These are phyloP conservation scores for Gymnogyps californianus DNA, from an alignment of 2,113 vertebrate species.

Conservation along the genomic window DNA sequence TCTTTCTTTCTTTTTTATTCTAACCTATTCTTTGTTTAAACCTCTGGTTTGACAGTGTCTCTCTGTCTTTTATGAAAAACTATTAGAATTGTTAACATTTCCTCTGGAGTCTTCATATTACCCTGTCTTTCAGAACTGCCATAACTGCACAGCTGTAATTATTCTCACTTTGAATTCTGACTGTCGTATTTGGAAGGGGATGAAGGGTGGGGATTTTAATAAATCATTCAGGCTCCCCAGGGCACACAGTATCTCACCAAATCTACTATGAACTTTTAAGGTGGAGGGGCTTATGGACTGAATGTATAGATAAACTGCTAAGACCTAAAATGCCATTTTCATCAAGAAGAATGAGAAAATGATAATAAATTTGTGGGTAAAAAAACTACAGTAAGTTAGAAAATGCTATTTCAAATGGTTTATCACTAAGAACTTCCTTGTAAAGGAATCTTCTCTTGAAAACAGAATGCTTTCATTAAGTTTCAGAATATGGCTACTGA, in stretches of 20 bases:
- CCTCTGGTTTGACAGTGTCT: conserved; percentile 43
- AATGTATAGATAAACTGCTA: conserved; percentile 29
- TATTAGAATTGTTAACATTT: conserved; percentile 66
- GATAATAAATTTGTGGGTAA: neutral
- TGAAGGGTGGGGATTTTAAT: conserved; percentile 48
- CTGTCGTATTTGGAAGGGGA: conserved; percentile 49
- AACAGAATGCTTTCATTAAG: neutral
- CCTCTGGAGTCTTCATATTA: conserved; percentile 63
- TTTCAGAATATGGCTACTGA: neutral
- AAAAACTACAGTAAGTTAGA: neutral
- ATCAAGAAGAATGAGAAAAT: conserved; percentile 32
- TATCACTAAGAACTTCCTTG: neutral
- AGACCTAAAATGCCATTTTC: neutral
- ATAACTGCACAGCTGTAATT: conserved; percentile 55
- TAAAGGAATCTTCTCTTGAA: neutral
- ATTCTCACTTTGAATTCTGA: conserved; percentile 64
- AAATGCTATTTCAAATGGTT: neutral
- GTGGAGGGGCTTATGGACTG: neutral
- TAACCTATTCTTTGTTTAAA: conserved; percentile 57
- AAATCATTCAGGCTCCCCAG: conserved; percentile 39
- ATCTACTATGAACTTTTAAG: conserved; percentile 32
- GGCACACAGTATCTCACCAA: neutral
- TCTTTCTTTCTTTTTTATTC: neutral
- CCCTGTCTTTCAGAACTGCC: conserved; percentile 63
- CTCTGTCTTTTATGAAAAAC: conserved; percentile 46